Conservation (phyloP, 2,888 invertebrate genomes). For the Baccha elongata region DNA sequence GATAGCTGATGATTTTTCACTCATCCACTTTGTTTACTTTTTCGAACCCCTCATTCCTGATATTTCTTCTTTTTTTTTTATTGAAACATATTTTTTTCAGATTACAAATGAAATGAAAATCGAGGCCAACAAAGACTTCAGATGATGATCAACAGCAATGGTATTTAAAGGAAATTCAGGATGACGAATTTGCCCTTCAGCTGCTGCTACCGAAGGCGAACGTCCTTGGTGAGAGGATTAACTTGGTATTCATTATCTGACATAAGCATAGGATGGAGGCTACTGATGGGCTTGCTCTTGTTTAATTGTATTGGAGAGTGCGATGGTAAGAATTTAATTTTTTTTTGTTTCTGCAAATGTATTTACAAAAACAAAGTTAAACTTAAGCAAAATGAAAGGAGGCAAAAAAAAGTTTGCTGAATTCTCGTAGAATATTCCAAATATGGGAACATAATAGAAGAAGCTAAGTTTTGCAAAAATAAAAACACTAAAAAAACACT, state of each 20-base stretch:
- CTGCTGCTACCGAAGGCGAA: slow-evolving; percentile 77
- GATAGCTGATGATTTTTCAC: slow-evolving; percentile 51
- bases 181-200: slow-evolving; percentile 78
- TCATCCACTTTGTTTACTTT: slow-evolving; percentile 8
- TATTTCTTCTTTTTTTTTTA: slow-evolving; percentile 9
- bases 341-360: too few relatives aligned
- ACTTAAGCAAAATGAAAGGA: too few relatives aligned
- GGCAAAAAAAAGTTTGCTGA: too few relatives aligned
- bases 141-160: slow-evolving; percentile 71
- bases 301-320: slow-evolving; percentile 81
- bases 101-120: slow-evolving; percentile 72
- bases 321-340: slow-evolving; percentile 70
- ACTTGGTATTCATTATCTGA: slow-evolving; percentile 73
- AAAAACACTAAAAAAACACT: too few relatives aligned
- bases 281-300: slow-evolving; percentile 78
- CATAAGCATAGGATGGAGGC: slow-evolving; percentile 77
- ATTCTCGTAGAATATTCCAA: too few relatives aligned
- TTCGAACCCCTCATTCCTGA: not conserved
- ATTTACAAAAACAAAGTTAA: too few relatives aligned
- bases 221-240: slow-evolving; percentile 70
- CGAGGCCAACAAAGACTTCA: slow-evolving; percentile 48
- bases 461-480: too few relatives aligned
- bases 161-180: slow-evolving; percentile 73
- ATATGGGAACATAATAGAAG: too few relatives aligned
- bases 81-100: slow-evolving; percentile 47